Percentiles rank a stretch among this genome's conserved stretches.
Evolutionary conservation across 2,888 invertebrate genomes (phyloP).

Genomic region (Drepanosiphum platanoidis): DNA sequence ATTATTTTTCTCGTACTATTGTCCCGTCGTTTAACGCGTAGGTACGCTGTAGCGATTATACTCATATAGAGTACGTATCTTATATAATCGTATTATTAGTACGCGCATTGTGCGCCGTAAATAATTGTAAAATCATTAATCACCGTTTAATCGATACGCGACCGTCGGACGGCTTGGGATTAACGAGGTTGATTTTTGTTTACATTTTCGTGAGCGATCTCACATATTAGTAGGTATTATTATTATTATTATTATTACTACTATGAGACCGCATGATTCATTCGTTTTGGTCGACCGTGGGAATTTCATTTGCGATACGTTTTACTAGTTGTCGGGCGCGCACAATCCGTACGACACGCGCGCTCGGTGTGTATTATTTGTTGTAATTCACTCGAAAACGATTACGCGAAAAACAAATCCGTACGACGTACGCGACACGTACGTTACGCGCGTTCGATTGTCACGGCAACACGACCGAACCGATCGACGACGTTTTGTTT

Average conservation of each 20-base stretch:
- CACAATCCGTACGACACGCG: background rate
- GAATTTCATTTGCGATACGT: slow-evolving; percentile 17
- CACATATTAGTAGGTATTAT: too few species aligned
- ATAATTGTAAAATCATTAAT: slow-evolving; percentile 15
- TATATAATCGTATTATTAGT: background rate
- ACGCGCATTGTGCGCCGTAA: background rate
- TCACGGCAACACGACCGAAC: too few species aligned
- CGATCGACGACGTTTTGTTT: too few species aligned
- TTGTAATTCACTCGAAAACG: slow-evolving; percentile 21
- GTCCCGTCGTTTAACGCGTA: too few species aligned
- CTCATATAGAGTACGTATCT: too few species aligned
- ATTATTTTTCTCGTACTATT: slow-evolving; percentile 3
- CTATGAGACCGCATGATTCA: background rate
- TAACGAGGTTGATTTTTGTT: slow-evolving; percentile 25
- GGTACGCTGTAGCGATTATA: too few species aligned
- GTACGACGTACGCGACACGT: too few species aligned
- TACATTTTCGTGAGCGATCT: slow-evolving; percentile 16
- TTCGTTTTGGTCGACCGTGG: slow-evolving; percentile 27
- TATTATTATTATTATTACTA: too few species aligned
- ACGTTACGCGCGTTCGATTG: too few species aligned
- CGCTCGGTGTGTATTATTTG: background rate
- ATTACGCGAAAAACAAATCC: background rate
- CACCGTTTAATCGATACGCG: background rate
- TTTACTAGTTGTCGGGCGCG: background rate
- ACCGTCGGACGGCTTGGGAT: background rate